phyloP scores from a whole-genome alignment of 2,888 invertebrate species.

The Amphiduros pacificus region DNA sequence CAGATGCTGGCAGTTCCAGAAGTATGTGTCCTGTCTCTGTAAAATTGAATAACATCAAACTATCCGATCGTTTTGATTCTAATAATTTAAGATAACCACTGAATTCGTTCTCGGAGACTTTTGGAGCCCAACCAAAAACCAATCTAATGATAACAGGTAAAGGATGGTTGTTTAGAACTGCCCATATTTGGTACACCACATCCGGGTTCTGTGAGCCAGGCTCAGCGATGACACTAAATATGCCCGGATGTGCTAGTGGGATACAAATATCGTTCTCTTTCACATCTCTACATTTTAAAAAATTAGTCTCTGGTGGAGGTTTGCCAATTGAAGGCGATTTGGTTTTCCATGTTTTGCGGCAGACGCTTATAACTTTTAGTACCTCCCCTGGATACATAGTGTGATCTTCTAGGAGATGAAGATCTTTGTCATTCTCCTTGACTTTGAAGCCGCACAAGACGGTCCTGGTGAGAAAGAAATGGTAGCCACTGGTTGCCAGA shows the following conservation, averaged over 20 bases:
- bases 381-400: conserved; percentile 12
- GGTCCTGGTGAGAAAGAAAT: conserved; percentile 7
- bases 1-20: conserved; percentile 2
- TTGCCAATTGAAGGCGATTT: background rate
- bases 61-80: conserved; percentile 5
- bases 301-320: conserved; percentile 4
- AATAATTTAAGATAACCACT: conserved; percentile 2
- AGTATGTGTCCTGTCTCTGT: background rate
- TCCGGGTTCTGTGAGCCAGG: background rate
- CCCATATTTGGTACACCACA: background rate
- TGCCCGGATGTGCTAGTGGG: conserved; percentile 10
- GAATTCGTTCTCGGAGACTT: background rate
- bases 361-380: background rate
- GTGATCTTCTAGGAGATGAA: background rate
- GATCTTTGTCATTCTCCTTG: background rate
- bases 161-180: background rate
- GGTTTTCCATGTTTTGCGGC: background rate
- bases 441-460: conserved; percentile 1
- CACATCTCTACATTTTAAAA: conserved; percentile 4
- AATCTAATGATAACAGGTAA: conserved; percentile 1
- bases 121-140: conserved; percentile 11
- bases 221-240: conserved; percentile 1
- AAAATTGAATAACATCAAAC: background rate
- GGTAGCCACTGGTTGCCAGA: background rate
- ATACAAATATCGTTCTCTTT: background rate